Base-by-base conservation (phyloP, 2,797 vertebrate species). In the Coregonus ussuriensis region DNA sequence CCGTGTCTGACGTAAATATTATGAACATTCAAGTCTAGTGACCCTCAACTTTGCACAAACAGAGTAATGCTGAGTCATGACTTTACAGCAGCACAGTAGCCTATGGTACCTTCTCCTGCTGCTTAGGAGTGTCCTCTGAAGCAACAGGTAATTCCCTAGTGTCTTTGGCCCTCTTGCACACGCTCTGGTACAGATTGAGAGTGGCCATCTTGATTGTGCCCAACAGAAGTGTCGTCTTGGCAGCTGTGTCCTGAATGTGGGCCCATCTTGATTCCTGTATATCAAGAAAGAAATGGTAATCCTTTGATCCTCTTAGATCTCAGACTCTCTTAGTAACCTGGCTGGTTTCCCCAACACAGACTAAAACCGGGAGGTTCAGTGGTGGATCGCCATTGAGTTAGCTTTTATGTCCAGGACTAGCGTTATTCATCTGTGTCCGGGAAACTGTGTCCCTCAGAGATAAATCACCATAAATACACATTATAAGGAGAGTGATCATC, bases 21-120 rank as follows among this genome's bases (percentile, higher is more conserved):
- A 47, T 47, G 9, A 47, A 11, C 41, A 47, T 47, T 47, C 11
- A 9, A 47, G 9, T 47, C 41, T 47, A 47, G 41, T 0, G 41
- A 11, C 41, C 41, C 41, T 47, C 9, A 47, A 47, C 41, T 47
- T 47, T 47, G 41, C 41, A 47, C 41, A 47, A 47, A 11, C 41
- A 13, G 3, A 13, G 15, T 18, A 25, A 63, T 29, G 21, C 21
- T 63, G 59, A 63, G 59, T 63, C 21, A 25, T 25, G 59, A 3
- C 25, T 63, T 4, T 6, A 72, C 18, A 18, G 18, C 9, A 4
- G 11, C 7, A 6, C 35, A 82, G 56, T 13, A 47, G 41, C 41
- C 41, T 47, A 47, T 47, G 41, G 41, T 89, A 94, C 93, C 93
- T 82, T 85, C 63, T 88, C 80, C 80, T 94, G 87, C 78, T 94